Evolutionary conservation across 1,140 invertebrate species (phyloP).

Genomic region (Dolichoris vasculosae): DNA sequence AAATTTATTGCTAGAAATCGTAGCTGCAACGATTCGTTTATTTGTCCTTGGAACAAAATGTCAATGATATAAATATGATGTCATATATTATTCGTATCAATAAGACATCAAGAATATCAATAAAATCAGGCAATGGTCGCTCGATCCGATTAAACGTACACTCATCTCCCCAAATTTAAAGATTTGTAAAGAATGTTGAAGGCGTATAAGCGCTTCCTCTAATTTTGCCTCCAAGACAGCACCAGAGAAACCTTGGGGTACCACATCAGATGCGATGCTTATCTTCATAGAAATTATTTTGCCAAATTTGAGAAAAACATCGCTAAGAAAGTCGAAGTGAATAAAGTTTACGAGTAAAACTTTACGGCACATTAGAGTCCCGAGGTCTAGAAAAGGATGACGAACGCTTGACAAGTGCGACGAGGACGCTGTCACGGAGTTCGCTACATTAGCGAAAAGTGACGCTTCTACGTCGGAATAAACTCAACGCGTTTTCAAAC

Average conservation of each 20-base stretch:
- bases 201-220: too few relatives aligned
- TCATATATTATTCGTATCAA: too few relatives aligned
- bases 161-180: too few relatives aligned
- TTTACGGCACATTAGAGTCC: slow-evolving; percentile 17
- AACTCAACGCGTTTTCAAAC: background rate
- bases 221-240: background rate
- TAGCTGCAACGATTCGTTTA: background rate
- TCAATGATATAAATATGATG: too few relatives aligned
- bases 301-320: slow-evolving; percentile 14
- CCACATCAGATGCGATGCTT: too few relatives aligned
- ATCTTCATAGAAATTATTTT: slow-evolving; percentile 10
- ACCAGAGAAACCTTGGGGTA: background rate
- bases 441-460: slow-evolving; percentile 28
- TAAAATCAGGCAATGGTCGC: too few relatives aligned
- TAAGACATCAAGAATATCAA: too few relatives aligned
- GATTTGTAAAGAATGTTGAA: too few relatives aligned
- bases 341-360: background rate
- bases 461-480: slow-evolving; percentile 17
- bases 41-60: background rate
- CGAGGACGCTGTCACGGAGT: background rate
- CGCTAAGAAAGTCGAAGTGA: background rate
- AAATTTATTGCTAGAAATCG: too few relatives aligned
- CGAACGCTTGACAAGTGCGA: slow-evolving; percentile 22
- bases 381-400: slow-evolving; percentile 1
- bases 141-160: too few relatives aligned